phyloP scores from a whole-genome alignment of 2,113 vertebrate species.

The Otolemur garnettii region DNA sequence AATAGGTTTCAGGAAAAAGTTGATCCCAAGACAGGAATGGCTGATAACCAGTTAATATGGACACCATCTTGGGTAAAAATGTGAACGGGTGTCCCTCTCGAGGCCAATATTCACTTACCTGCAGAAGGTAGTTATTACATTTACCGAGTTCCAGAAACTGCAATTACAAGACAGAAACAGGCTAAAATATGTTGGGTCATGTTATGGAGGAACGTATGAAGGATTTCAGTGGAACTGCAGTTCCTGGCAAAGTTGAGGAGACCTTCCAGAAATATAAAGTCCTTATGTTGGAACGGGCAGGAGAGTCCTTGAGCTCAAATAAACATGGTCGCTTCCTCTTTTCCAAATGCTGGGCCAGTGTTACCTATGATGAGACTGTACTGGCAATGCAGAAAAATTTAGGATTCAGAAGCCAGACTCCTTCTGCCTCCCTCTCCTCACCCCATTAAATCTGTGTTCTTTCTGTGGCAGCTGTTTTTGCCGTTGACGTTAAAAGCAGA shows the following conservation, averaged over 20 bases:
- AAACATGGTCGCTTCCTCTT: slow-evolving; percentile 31
- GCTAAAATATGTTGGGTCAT: slow-evolving; percentile 70
- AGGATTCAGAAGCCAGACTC: slow-evolving; percentile 77
- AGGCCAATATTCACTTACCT: slow-evolving; percentile 81
- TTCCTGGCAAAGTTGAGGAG: slow-evolving; percentile 62
- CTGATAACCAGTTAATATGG: slow-evolving; percentile 52
- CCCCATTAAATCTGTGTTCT: slow-evolving; percentile 80
- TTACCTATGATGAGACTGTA: slow-evolving; percentile 64
- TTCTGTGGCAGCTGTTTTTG: slow-evolving; percentile 87
- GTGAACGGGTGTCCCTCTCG: slow-evolving; percentile 48
- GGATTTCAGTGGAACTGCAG: slow-evolving; percentile 68
- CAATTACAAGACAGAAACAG: slow-evolving; percentile 47
- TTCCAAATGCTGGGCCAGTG: slow-evolving; percentile 66
- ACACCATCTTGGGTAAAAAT: background rate
- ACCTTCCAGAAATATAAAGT: slow-evolving; percentile 51
- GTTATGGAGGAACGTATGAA: slow-evolving; percentile 60
- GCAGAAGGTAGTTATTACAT: slow-evolving; percentile 75
- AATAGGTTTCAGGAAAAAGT: slow-evolving; percentile 17
- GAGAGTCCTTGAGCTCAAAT: slow-evolving; percentile 70
- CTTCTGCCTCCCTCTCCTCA: background rate
- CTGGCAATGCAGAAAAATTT: slow-evolving; percentile 58
- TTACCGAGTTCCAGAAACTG: slow-evolving; percentile 11
- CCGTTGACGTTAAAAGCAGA: slow-evolving; percentile 88
- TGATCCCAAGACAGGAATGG: background rate
- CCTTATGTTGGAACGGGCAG: slow-evolving; percentile 66